Evolutionary conservation across 2,888 invertebrate species (phyloP).

Genomic region (Folsomia candida): DNA sequence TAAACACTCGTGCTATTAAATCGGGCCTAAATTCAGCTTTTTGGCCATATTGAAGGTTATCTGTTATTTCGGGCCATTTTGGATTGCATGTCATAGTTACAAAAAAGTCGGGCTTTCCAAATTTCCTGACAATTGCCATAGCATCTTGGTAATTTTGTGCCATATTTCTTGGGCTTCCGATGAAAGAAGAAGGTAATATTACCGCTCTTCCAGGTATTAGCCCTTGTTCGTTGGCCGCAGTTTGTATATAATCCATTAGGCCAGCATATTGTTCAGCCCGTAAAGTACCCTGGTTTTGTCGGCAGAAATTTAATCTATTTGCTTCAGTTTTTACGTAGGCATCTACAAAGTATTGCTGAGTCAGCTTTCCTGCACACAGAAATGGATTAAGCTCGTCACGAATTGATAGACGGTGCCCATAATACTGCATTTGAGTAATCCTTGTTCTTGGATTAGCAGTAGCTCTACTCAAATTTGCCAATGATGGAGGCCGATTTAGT

Average conservation of each 20-base stretch:
- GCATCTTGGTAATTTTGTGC: slow-evolving; percentile 55
- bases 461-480: too few relatives aligned
- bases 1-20: slow-evolving; percentile 53
- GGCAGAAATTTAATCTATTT: slow-evolving; percentile 47
- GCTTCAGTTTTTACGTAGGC: slow-evolving; percentile 51
- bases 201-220: slow-evolving; percentile 50
- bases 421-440: slow-evolving; percentile 25
- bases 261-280: slow-evolving; percentile 48
- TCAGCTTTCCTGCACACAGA: slow-evolving; percentile 45
- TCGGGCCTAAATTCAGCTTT: slow-evolving; percentile 52
- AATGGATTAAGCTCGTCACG: slow-evolving; percentile 50
- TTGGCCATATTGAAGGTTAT: slow-evolving; percentile 50
- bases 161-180: slow-evolving; percentile 53
- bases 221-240: too few relatives aligned
- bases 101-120: slow-evolving; percentile 55
- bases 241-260: slow-evolving; percentile 1
- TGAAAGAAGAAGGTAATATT: slow-evolving; percentile 53
- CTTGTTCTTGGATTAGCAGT: not conserved
- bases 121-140: slow-evolving; percentile 55
- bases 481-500: not conserved
- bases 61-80: slow-evolving; percentile 54
- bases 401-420: slow-evolving; percentile 26
- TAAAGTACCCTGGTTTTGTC: slow-evolving; percentile 50
- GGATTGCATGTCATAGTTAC: slow-evolving; percentile 56
- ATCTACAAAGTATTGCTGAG: slow-evolving; percentile 52